Evolutionary conservation across 2,797 vertebrate genomes (phyloP).

Genomic region (Alexandromys oeconomus): DNA sequence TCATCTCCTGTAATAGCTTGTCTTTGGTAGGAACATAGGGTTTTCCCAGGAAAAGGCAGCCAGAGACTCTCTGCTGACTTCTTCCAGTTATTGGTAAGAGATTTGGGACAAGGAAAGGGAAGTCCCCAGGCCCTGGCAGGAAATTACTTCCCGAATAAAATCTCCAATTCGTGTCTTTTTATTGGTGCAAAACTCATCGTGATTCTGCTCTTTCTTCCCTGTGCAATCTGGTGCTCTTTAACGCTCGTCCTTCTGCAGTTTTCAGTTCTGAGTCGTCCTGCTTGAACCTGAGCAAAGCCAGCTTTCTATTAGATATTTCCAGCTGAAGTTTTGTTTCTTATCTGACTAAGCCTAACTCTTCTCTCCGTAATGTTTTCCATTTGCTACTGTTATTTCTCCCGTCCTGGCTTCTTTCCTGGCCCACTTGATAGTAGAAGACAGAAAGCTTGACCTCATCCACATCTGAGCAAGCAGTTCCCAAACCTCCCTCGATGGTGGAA

Average conservation of each 20-base stretch:
- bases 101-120: not conserved
- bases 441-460: not conserved
- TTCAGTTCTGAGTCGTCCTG: slow-evolving; percentile 33
- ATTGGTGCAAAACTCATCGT: not conserved
- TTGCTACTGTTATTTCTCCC: not conserved
- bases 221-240: not conserved
- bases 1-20: not conserved
- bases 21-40: not conserved
- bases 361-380: not conserved
- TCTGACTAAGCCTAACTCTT: not conserved
- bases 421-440: not conserved
- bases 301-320: not conserved
- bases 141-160: not conserved
- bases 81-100: not conserved
- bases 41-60: not conserved
- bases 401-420: not conserved
- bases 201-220: not conserved
- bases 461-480: not conserved
- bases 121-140: not conserved
- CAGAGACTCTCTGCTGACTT: not conserved
- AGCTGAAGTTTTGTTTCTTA: slow-evolving; percentile 19
- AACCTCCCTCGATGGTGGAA: not conserved
- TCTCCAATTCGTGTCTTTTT: not conserved
- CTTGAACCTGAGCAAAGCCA: not conserved
- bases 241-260: not conserved